phyloP scores from a whole-genome alignment of 2,797 vertebrate species.

The Phylloscopus collybita region DNA sequence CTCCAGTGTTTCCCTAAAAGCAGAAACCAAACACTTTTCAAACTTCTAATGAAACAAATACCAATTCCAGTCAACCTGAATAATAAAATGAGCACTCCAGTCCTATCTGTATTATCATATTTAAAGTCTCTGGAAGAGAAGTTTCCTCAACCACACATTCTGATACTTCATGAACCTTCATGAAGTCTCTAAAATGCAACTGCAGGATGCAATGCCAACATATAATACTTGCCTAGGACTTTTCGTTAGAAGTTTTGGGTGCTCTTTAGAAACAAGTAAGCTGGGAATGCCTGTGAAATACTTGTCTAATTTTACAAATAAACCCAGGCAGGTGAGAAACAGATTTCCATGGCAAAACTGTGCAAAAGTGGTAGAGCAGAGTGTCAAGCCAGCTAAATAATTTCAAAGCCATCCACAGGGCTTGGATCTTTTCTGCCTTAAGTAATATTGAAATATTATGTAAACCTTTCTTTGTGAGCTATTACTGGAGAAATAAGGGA shows the following conservation, averaged over 20 bases:
- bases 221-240: neutral
- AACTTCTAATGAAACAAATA: slow-evolving; percentile 66
- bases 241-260: neutral
- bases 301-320: slow-evolving; percentile 30
- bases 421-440: slow-evolving; percentile 39
- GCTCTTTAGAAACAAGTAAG: slow-evolving; percentile 8
- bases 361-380: neutral
- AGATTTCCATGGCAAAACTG: neutral
- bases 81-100: slow-evolving; percentile 64
- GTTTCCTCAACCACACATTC: slow-evolving; percentile 58
- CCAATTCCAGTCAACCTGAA: slow-evolving; percentile 67
- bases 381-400: neutral
- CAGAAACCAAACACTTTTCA: slow-evolving; percentile 69
- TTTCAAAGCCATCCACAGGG: slow-evolving; percentile 19
- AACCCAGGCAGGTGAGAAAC: neutral
- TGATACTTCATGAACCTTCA: slow-evolving; percentile 60
- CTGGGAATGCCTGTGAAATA: neutral
- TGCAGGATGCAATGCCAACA: neutral
- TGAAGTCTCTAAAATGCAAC: slow-evolving; percentile 17
- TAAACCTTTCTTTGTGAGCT: slow-evolving; percentile 40
- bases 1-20: slow-evolving; percentile 53
- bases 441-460: slow-evolving; percentile 53
- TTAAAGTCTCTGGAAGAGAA: slow-evolving; percentile 66
- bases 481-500: neutral
- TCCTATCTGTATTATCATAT: slow-evolving; percentile 72